These are phyloP conservation scores for Phacellophora camtschatica DNA, from an alignment of 30 jellyfish, hydroid and myxozoan species.

Conservation along the genomic window DNA sequence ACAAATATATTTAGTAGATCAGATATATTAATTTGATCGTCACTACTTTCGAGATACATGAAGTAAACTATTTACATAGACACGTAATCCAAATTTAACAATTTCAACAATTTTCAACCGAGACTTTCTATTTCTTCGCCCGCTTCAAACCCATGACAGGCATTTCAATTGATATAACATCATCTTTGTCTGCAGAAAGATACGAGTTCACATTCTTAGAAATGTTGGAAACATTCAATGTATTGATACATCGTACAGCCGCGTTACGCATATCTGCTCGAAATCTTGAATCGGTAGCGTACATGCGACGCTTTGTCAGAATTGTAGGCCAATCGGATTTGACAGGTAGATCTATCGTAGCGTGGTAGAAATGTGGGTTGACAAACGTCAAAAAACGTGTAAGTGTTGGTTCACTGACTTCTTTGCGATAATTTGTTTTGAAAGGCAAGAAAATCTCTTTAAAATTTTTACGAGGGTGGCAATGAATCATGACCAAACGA, in stretches of 20 bases:
- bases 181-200: conserved; percentile 45
- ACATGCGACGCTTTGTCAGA: conserved; percentile 70
- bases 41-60: no score
- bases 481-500: conserved; percentile 75
- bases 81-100: no score
- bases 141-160: conserved; percentile 89
- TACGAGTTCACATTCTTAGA: background rate
- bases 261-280: conserved; percentile 88
- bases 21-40: no score
- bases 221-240: conserved; percentile 34
- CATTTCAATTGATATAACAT: conserved; percentile 69
- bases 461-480: conserved; percentile 69
- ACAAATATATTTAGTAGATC: no score
- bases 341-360: conserved; percentile 73
- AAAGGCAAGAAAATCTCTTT: conserved; percentile 74
- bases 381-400: conserved; percentile 80
- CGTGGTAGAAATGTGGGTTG: conserved; percentile 81
- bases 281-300: conserved; percentile 84
- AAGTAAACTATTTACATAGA: no score
- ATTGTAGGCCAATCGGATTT: conserved; percentile 91
- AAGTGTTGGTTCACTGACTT: background rate
- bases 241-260: conserved; percentile 80
- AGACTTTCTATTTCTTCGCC: conserved; percentile 12
- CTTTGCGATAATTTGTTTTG: background rate
- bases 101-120: background rate